phyloP scores from a whole-genome alignment of 2,888 invertebrate species.

The Neria commutata region DNA sequence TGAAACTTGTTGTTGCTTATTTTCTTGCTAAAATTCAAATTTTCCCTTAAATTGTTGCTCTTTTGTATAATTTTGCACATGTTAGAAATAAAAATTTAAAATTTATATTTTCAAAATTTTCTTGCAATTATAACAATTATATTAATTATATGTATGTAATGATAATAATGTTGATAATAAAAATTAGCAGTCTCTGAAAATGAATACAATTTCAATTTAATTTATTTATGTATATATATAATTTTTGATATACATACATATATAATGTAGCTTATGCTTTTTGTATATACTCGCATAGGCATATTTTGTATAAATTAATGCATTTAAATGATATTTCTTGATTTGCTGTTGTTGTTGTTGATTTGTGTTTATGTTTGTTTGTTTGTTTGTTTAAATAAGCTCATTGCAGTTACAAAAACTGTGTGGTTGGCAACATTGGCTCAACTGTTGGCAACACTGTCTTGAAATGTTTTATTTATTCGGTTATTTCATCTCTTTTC shows the following conservation, averaged over 20 bases:
- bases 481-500: no score
- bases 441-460: slow-evolving; percentile 11
- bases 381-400: slow-evolving; percentile 30
- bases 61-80: slow-evolving; percentile 9
- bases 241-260: neutral
- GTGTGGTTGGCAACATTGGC: no score
- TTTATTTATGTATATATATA: neutral
- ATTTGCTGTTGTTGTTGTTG: slow-evolving; percentile 9
- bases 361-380: slow-evolving; percentile 8
- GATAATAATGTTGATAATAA: neutral
- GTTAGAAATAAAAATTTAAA: no score
- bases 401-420: slow-evolving; percentile 39
- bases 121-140: neutral
- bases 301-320: slow-evolving; percentile 12
- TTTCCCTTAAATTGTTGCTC: slow-evolving; percentile 5
- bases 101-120: neutral
- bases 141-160: neutral
- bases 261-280: neutral
- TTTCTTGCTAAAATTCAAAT: slow-evolving; percentile 32
- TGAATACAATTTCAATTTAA: neutral
- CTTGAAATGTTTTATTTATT: slow-evolving; percentile 8
- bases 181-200: slow-evolving; percentile 13
- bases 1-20: no score
- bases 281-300: neutral
- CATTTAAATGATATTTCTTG: slow-evolving; percentile 21